Evolutionary conservation across 1,140 invertebrate species (phyloP).

Genomic region (Dendroctonus valens): DNA sequence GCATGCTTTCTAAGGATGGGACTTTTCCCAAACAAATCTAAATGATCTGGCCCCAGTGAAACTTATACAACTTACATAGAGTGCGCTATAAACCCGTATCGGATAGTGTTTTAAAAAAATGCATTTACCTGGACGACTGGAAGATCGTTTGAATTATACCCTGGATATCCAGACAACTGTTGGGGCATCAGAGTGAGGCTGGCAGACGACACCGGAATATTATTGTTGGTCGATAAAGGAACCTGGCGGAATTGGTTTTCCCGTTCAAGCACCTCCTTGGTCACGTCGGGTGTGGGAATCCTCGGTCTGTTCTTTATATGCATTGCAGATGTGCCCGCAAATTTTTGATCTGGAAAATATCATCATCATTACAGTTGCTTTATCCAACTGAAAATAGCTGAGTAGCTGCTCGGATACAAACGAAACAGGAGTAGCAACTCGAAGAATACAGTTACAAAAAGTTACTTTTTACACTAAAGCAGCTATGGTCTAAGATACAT

Average conservation of each 20-base stretch:
- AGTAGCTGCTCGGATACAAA: too few relatives aligned
- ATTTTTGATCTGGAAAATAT: constrained; percentile 34
- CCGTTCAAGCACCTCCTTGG: constrained; percentile 71
- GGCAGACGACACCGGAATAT: constrained; percentile 30
- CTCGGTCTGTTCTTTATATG: constrained; percentile 73
- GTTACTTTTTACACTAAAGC: too few relatives aligned
- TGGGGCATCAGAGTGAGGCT: constrained; percentile 65
- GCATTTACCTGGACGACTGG: constrained; percentile 61
- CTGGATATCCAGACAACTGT: constrained; percentile 57
- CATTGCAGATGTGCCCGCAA: constrained; percentile 55
- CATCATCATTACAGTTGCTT: too few relatives aligned
- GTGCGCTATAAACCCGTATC: too few relatives aligned
- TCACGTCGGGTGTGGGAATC: constrained; percentile 82
- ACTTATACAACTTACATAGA: too few relatives aligned
- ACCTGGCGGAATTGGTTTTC: constrained; percentile 45
- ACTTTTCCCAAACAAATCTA: too few relatives aligned
- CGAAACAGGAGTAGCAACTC: too few relatives aligned
- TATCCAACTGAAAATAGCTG: too few relatives aligned
- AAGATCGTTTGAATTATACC: constrained; percentile 53
- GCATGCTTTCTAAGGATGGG: too few relatives aligned
- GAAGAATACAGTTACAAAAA: too few relatives aligned
- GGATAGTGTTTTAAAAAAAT: not conserved
- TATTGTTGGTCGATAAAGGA: constrained; percentile 41
- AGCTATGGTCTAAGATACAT: too few relatives aligned
- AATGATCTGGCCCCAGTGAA: too few relatives aligned